Percentiles rank a stretch among this genome's conserved stretches.
phyloP scores from a whole-genome alignment of 2,113 vertebrate genomes.

The Eptesicus fuscus region DNA sequence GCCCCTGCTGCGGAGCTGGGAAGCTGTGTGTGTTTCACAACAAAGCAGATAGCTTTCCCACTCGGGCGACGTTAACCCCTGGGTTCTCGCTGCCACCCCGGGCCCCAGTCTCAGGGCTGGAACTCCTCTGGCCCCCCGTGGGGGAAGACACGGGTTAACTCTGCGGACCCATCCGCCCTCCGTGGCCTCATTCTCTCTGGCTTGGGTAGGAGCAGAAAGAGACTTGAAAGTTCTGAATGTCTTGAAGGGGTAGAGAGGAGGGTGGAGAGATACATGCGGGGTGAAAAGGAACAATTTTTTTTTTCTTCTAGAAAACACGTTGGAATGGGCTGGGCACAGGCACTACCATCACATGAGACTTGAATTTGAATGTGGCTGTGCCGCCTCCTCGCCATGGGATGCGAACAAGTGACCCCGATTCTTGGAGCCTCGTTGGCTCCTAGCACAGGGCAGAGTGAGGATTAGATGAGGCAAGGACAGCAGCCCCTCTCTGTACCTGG shows the following conservation, averaged over 20 bases:
- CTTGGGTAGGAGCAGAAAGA: background rate
- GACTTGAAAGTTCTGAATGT: background rate
- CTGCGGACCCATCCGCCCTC: background rate
- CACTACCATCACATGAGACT: background rate
- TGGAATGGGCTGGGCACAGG: background rate
- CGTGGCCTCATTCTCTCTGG: constrained; percentile 53
- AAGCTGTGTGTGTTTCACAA: constrained; percentile 67
- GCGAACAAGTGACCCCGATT: background rate
- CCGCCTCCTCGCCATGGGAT: background rate
- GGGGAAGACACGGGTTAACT: constrained; percentile 68
- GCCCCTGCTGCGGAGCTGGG: constrained; percentile 68
- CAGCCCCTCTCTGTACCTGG: background rate
- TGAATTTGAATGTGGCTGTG: background rate
- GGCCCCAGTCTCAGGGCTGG: background rate
- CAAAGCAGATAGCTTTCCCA: constrained; percentile 78
- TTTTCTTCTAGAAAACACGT: background rate
- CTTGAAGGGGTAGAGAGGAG: background rate
- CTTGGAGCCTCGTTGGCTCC: background rate
- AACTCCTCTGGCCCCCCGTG: background rate
- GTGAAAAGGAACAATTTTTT: background rate
- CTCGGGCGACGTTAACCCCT: constrained; percentile 68
- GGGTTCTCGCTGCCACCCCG: background rate
- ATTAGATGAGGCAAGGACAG: background rate
- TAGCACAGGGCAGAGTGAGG: background rate
- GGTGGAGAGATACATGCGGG: background rate